phyloP scores from a whole-genome alignment of 2,888 invertebrate species.

The Parnassius apollo region DNA sequence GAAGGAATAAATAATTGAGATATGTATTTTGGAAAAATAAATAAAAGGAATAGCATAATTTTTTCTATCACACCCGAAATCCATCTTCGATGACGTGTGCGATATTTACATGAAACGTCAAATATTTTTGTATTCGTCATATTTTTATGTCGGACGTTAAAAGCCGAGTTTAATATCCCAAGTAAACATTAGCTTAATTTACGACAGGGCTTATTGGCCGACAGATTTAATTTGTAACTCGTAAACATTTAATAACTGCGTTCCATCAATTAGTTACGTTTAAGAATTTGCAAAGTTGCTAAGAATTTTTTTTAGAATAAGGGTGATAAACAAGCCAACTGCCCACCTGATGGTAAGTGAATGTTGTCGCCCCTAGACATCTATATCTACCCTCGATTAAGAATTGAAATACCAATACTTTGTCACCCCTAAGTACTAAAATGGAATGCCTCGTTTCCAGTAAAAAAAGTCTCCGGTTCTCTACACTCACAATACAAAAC shows the following conservation, averaged over 20 bases:
- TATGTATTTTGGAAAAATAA: too few species aligned
- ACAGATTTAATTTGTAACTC: constrained; percentile 20
- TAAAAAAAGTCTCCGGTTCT: too few species aligned
- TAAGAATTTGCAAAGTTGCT: not conserved
- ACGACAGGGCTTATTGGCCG: constrained; percentile 21
- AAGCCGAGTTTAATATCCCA: constrained; percentile 23
- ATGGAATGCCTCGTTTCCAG: too few species aligned
- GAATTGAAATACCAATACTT: too few species aligned
- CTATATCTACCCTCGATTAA: too few species aligned
- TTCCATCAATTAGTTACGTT: not conserved
- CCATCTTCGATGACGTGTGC: constrained; percentile 4
- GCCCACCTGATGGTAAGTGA: too few species aligned
- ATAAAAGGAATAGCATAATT: too few species aligned
- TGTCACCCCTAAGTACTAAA: too few species aligned
- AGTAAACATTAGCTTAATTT: constrained; percentile 26
- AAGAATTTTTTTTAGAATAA: not conserved
- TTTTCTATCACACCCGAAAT: not conserved
- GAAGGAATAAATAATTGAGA: too few species aligned
- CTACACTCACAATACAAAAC: too few species aligned
- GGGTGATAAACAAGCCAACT: too few species aligned
- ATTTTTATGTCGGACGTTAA: constrained; percentile 26
- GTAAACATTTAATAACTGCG: constrained; percentile 21
- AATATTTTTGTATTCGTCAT: constrained; percentile 21
- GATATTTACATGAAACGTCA: constrained; percentile 13
- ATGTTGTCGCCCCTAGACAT: too few species aligned